Evolutionary conservation across 2,797 vertebrate species (phyloP).

Genomic region (Rhinichthys osculus): DNA sequence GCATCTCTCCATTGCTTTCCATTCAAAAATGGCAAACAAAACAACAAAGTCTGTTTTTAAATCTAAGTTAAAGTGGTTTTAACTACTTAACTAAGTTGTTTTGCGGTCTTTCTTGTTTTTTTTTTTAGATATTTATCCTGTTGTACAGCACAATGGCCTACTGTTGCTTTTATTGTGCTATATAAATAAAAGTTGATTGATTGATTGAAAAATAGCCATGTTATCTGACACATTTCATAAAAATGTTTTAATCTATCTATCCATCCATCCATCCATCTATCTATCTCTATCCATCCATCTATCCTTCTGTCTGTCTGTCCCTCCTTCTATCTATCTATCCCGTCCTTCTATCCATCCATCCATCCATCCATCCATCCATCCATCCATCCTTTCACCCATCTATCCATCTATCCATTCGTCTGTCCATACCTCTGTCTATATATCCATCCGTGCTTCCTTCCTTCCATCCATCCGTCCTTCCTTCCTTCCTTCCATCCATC

Average conservation of each 20-base stretch:
- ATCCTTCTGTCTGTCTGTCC: accelerated
- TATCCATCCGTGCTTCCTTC: accelerated
- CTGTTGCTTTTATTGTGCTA: no score
- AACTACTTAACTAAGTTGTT: no score
- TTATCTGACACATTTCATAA: no score
- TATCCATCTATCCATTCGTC: accelerated
- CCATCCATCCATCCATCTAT: neutral
- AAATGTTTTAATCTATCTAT: neutral
- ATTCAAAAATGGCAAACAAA: neutral
- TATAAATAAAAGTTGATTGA: no score
- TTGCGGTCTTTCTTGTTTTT: no score
- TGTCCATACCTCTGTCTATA: accelerated
- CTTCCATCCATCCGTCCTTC: accelerated
- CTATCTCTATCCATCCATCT: neutral
- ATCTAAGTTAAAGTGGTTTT: no score
- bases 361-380: accelerated
- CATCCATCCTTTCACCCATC: no score
- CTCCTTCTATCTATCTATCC: accelerated
- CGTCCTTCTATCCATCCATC: accelerated
- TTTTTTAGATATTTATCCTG: no score
- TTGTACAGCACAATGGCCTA: no score
- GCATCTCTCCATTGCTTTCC: neutral
- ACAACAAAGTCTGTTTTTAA: no score
- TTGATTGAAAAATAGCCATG: no score
- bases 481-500: neutral